Conservation (phyloP, 2,797 vertebrate genomes). For the Pseudopleuronectes americanus region DNA sequence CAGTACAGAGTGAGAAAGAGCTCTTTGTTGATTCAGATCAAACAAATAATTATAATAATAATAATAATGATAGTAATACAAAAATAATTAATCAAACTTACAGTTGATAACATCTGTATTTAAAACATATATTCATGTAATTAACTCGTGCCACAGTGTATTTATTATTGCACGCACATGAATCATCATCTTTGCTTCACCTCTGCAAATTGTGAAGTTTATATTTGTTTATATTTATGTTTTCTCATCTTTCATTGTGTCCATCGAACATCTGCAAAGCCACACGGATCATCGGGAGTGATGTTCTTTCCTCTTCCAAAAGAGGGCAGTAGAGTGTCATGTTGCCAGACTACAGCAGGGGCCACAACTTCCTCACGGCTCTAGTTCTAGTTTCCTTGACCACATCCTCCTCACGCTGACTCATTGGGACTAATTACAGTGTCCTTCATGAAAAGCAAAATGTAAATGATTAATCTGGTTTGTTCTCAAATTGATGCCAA, state of each 20-base stretch:
- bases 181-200: background rate
- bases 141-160: background rate
- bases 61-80: background rate
- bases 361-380: conserved; percentile 17
- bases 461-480: conserved; percentile 79
- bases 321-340: conserved; percentile 78
- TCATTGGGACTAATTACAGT: conserved; percentile 84
- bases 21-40: no score
- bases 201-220: background rate
- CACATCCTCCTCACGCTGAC: conserved; percentile 55
- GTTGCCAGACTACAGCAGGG: background rate
- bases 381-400: conserved; percentile 33
- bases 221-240: background rate
- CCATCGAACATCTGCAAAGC: background rate
- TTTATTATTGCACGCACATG: background rate
- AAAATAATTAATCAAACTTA: background rate
- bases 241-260: background rate
- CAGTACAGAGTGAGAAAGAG: background rate
- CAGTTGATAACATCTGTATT: background rate
- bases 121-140: background rate
- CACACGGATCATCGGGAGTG: background rate
- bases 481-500: conserved; percentile 72
- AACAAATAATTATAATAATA: background rate
- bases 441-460: conserved; percentile 79
- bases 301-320: conserved; percentile 36